Evolutionary conservation across 2,797 vertebrate species (phyloP), one percentile per base, ranked within the genome.

Genomic region (Hephaestus fuliginosus): DNA sequence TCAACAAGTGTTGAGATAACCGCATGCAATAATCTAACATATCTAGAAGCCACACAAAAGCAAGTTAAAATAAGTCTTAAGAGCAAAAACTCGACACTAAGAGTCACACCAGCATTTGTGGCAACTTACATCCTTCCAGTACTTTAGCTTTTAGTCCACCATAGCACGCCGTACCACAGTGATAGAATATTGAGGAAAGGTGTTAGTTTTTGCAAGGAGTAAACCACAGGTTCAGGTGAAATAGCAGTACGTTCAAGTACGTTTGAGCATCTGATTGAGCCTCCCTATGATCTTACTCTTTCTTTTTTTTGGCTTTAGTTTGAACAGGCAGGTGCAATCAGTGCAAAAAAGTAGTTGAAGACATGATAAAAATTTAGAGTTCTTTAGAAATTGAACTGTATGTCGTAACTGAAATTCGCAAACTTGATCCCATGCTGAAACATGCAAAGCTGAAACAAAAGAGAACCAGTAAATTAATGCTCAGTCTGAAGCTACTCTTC

Each of bases 71-170:
- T 22, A 72, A 28, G 20, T 46, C 25, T 48, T 18, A 69, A 82
- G 2, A 75, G 70, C 78, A 76, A 75, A 83, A 86, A 85, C 55
- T 74, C 46, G 87, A 93, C 88, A 89, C 88, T 81, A 88, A 83
- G 90, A 82, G 51, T 86, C 91, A 94, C 86, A 89, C 87, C 90
- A 95, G 79, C 94, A 33, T 77, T 74, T 53, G 30, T 36, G 61
- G 75, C 80, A 88, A 96, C 98, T 99, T 99, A 99, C 98, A 97
- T 97, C 98, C 97, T 96, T 98, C 97, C 97, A 98, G 97, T 92
- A 99, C 96, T 97, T 97, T 98, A 96, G 97, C 97, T 99, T 97
- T 98, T 94, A 93, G 93, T 93, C 93, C 96, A 96, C 88, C 94
- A 90, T 96, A 96, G 96, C 93, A 95, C 94, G 96, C 94, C 96